These are phyloP conservation scores for Gonatopus flavifemur DNA, from an alignment of 1,140 invertebrate genomes.

Conservation along the genomic window DNA sequence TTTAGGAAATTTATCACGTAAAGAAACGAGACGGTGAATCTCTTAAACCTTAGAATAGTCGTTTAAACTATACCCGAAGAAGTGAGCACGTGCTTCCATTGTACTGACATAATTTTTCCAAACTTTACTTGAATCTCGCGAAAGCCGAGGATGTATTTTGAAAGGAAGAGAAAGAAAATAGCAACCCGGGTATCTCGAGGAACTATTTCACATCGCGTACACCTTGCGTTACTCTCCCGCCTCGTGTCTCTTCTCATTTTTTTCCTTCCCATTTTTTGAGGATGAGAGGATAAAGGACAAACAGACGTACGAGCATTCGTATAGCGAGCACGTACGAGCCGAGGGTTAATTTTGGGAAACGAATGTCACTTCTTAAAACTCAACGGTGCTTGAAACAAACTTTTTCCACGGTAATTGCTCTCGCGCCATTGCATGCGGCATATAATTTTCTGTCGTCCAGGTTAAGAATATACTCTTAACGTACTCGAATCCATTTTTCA, in stretches of 20 bases:
- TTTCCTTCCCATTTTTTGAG: neutral
- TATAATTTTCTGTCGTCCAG: too few species aligned
- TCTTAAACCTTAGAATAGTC: neutral
- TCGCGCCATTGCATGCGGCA: constrained; percentile 7
- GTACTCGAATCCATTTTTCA: too few species aligned
- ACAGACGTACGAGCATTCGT: constrained; percentile 24
- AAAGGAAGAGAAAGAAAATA: too few species aligned
- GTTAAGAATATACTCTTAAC: too few species aligned
- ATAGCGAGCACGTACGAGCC: constrained; percentile 29
- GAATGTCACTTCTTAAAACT: constrained; percentile 42
- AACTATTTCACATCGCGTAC: constrained; percentile 23
- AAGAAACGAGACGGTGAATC: neutral
- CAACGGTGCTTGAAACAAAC: constrained; percentile 22
- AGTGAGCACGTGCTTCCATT: constrained; percentile 19
- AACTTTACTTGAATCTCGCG: constrained; percentile 27
- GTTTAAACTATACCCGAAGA: constrained; percentile 22
- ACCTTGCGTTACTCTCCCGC: constrained; percentile 20
- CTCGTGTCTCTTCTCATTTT: constrained; percentile 5
- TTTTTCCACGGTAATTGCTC: constrained; percentile 36
- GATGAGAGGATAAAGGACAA: neutral
- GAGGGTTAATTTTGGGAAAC: constrained; percentile 37
- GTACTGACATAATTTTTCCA: constrained; percentile 27
- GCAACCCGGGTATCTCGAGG: neutral
- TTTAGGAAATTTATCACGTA: constrained; percentile 20
- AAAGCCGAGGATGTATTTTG: neutral